Base-by-base conservation (phyloP, 2,113 vertebrate genomes). In the Dascyllus trimaculatus region DNA sequence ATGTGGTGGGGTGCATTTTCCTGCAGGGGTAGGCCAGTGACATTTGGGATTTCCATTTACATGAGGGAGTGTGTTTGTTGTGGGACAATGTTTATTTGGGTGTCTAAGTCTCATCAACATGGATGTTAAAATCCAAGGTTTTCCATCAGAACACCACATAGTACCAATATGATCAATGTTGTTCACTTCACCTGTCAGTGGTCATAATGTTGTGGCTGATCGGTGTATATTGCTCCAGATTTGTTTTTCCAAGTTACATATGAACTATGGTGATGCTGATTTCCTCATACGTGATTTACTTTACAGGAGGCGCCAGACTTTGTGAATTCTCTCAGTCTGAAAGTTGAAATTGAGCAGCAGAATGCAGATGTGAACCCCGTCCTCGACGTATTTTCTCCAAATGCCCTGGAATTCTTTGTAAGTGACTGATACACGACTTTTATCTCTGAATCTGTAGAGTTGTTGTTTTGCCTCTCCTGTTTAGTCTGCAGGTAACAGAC, bases 291-390 rank as follows among this genome's bases (percentile, higher is more conserved):
- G 1, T 71, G 14, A 3, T 56, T 21, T 71, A 13, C 74, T 73
- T 21, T 48, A 76, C 87, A 99, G 97, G 95, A 96, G 46, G 91
- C 95, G 5, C 95, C 95, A 1, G 96, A 99, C 84, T 93, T 96
- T 61, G 92, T 97, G 14, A 97, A 93, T 62, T 94, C 97, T 4
- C 84, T 99, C 65, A 91, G 91, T 77, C 59, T 98, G 61, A 96
- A 95, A 29, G 91, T 98, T 75, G 95, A 97, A 83, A 87, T 97
- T 51, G 85, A 90, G 49, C 94, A 96, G 81, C 85, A 86, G 68
- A 94, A 92, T 54, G 88, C 94, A 59, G 84, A 93, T 11, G 93
- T 88, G 1, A 96, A 96, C 75, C 97, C 97, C 17, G 94, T 96
- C 29, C 95, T 99, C 0, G 95, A 98, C 81, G 84, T 81, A 19